Evolutionary conservation across 2,113 vertebrate species (phyloP).

Genomic region (Thunnus maccoyii): DNA sequence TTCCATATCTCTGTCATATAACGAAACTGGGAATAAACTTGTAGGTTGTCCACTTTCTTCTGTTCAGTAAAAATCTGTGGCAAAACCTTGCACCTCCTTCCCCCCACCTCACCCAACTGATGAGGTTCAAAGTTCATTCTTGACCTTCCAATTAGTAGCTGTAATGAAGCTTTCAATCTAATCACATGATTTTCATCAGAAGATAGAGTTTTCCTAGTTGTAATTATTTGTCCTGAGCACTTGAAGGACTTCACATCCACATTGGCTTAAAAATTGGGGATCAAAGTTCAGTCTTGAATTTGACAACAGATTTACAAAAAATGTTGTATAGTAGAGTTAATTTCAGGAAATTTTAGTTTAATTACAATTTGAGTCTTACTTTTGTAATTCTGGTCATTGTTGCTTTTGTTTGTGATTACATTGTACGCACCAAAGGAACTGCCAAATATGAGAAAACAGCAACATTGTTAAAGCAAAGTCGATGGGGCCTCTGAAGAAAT

Average conservation of each 20-base stretch:
- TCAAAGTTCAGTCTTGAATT: background rate
- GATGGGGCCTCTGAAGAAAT: too few relatives aligned
- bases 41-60: conserved; percentile 25
- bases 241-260: too few relatives aligned
- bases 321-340: background rate
- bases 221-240: background rate
- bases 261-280: background rate
- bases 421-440: too few relatives aligned
- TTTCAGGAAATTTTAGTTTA: background rate
- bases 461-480: too few relatives aligned
- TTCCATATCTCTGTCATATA: conserved; percentile 24
- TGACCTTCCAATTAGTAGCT: background rate
- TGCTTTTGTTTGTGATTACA: background rate
- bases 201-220: too few relatives aligned
- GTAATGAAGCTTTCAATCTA: background rate
- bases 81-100: too few relatives aligned
- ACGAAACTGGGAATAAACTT: conserved; percentile 33
- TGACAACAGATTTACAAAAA: background rate
- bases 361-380: background rate
- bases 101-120: too few relatives aligned
- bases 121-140: background rate
- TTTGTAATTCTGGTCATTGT: background rate
- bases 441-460: too few relatives aligned
- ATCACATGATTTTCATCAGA: background rate
- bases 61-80: background rate